Evolutionary conservation across 2,888 invertebrate genomes (phyloP).

Genomic region (Willowsia nigromaculata): DNA sequence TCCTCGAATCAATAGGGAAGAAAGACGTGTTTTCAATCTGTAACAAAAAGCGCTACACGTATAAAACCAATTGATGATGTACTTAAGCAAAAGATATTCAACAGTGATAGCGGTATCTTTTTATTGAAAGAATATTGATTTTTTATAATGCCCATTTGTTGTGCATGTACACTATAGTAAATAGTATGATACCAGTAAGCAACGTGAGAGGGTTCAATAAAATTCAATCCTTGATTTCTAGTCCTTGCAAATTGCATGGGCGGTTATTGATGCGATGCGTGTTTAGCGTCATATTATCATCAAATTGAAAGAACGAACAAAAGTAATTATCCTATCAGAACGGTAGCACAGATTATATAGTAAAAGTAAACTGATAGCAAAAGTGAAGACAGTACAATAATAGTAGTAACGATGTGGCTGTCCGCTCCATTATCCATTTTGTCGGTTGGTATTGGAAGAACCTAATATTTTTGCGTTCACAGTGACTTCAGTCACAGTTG

Average conservation of each 20-base stretch:
- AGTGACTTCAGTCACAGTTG: too few species aligned
- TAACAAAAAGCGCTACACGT: background rate
- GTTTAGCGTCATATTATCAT: background rate
- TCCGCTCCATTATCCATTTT: slow-evolving; percentile 3
- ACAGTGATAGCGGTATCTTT: slow-evolving; percentile 21
- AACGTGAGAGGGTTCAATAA: background rate
- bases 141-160: background rate
- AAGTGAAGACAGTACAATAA: background rate
- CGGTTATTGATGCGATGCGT: background rate
- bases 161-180: background rate
- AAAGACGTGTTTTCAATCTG: background rate
- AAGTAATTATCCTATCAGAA: slow-evolving; percentile 19
- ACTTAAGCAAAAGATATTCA: background rate
- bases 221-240: background rate
- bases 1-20: background rate
- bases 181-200: too few species aligned
- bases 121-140: slow-evolving; percentile 14
- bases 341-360: background rate
- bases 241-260: background rate
- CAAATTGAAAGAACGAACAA: background rate
- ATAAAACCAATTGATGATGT: background rate
- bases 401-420: background rate
- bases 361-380: background rate
- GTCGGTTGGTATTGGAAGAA: background rate
- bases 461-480: too few species aligned